Percentiles rank a stretch among this genome's conserved stretches.
Evolutionary conservation across 1,140 invertebrate genomes (phyloP).

Genomic region (Hylaeus anthracinus): DNA sequence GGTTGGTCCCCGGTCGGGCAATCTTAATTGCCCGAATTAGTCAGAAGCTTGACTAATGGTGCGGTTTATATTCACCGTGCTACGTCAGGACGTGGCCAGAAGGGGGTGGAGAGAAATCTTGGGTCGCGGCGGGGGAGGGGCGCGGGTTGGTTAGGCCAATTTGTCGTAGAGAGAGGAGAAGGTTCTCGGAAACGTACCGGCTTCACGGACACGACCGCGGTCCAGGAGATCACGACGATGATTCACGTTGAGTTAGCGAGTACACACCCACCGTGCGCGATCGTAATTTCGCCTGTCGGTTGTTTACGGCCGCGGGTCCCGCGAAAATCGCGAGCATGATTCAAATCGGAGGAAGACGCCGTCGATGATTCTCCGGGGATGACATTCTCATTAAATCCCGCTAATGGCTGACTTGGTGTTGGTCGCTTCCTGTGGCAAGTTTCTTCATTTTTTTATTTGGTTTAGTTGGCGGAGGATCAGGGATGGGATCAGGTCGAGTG

Average conservation of each 20-base stretch:
- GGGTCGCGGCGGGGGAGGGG: background rate
- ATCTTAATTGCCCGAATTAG: constrained; percentile 70
- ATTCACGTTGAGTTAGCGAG: constrained; percentile 30
- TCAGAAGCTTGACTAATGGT: constrained; percentile 66
- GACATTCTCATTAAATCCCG: too few species aligned
- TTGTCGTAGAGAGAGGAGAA: constrained; percentile 54
- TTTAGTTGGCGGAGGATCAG: too few species aligned
- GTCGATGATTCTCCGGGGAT: background rate
- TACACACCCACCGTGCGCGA: constrained; percentile 11
- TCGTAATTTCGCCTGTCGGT: constrained; percentile 14
- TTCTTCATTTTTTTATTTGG: too few species aligned
- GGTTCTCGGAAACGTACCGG: constrained; percentile 42
- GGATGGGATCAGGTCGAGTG: too few species aligned
- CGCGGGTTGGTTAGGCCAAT: constrained; percentile 36
- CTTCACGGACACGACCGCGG: background rate
- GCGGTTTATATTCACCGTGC: constrained; percentile 51
- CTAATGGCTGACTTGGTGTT: too few species aligned
- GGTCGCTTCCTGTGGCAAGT: too few species aligned
- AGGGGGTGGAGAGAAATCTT: constrained; percentile 14
- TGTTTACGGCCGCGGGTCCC: constrained; percentile 7
- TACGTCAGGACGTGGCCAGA: constrained; percentile 8
- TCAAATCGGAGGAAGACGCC: too few species aligned
- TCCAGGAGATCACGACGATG: constrained; percentile 15
- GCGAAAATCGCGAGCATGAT: background rate
- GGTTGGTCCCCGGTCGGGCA: constrained; percentile 12